Evolutionary conservation across 2,888 invertebrate genomes (phyloP).

Genomic region (Odontomyia ornata): DNA sequence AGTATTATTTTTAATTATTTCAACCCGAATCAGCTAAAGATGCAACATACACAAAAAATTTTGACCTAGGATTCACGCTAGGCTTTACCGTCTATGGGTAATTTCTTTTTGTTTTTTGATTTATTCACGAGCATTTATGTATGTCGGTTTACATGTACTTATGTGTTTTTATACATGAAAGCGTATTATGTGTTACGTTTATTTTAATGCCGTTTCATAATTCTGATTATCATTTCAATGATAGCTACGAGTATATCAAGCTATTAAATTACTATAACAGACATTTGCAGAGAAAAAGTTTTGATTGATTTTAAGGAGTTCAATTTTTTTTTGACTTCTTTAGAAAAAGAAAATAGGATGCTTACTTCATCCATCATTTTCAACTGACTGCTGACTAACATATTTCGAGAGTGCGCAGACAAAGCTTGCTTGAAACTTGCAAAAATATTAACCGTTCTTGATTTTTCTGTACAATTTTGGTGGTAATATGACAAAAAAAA

Average conservation of each 20-base stretch:
- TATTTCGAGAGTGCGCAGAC: constrained; percentile 50
- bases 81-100: neutral
- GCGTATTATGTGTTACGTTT: neutral
- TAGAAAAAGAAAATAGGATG: neutral
- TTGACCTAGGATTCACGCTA: constrained; percentile 31
- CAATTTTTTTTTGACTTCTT: neutral
- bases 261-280: too few relatives aligned
- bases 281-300: too few relatives aligned
- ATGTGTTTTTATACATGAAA: neutral
- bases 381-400: neutral
- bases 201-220: constrained; percentile 3
- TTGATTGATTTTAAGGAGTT: too few relatives aligned
- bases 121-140: neutral
- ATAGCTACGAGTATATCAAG: too few relatives aligned
- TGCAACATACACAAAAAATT: neutral
- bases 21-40: neutral
- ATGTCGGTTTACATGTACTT: neutral
- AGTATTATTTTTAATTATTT: too few relatives aligned
- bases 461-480: too few relatives aligned
- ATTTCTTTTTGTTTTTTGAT: neutral
- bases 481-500: too few relatives aligned
- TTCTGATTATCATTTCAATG: neutral
- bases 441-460: too few relatives aligned
- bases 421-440: neutral
- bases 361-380: neutral